Evolutionary conservation across 1,140 invertebrate species (phyloP), one percentile per base, ranked within the genome.

Genomic region (Atta texana): DNA sequence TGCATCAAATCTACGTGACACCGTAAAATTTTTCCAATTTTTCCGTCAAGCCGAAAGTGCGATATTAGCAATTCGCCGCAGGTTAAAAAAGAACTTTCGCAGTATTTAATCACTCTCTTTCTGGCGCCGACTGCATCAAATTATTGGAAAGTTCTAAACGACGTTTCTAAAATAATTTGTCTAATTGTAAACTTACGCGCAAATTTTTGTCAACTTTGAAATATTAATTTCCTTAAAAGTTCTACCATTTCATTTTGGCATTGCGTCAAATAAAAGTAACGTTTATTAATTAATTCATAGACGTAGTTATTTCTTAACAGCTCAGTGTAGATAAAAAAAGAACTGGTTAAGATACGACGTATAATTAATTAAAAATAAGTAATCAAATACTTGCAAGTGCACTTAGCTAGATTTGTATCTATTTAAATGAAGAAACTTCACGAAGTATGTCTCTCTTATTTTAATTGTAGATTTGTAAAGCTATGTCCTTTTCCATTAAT

Each of bases 1-100:
- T 28, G 75, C 39, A 10, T 77, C 59, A 64, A 64, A 39, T 55
- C 44, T 55, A 34, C n/a, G 14, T n/a, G 66, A 59, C 21, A 53
- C 16, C 12, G 53, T 18, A 5, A 1, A 49, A 51, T 49, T 75
- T 57, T 49, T 49, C 2, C 80, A 71, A 39, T 49, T 63, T 61
- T 24, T 31, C 69, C 18, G n/a, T 5, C 16, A 4, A 5, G 34
- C 18, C 7, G 39, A 84, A 31, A 75, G 5, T 7, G 69, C 24
- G 68, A 55, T 82, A 74, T 74, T 59, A 74, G 24, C 14, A 18
- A 82, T 49, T 34, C 31, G n/a, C 12, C 39, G 24, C 53, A 16
- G 14, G 21, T 80, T 34, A 24, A 66, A 44, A 44, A 21, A 68
- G 14, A 39, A 21, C 31, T 64, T 18, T 12, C 28, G 61, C 14